These are phyloP conservation scores for Poeciliopsis retropinna DNA, from an alignment of 2,113 vertebrate species.

Conservation along the genomic window DNA sequence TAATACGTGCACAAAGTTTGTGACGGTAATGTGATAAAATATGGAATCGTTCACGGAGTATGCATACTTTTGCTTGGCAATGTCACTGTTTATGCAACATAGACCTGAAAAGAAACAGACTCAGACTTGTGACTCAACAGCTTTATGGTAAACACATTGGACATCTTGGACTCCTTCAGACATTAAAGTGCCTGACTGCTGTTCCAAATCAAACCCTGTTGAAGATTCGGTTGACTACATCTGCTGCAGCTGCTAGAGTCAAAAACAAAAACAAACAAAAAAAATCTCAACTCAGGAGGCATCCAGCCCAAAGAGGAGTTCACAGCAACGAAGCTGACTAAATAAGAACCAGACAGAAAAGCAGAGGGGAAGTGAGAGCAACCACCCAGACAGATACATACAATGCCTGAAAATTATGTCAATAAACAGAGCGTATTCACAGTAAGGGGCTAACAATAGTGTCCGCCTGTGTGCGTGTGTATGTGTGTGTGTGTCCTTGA, in stretches of 20 bases:
- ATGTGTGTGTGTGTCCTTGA: constrained; percentile 22
- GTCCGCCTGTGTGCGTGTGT: constrained; percentile 1
- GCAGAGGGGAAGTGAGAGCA: constrained; percentile 35
- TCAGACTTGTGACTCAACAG: neutral
- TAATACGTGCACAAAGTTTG: neutral
- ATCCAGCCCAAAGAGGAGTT: neutral
- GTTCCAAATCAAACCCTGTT: constrained; percentile 1
- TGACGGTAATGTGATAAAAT: neutral
- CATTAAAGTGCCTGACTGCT: neutral
- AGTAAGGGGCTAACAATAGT: constrained; percentile 64
- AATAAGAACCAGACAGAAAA: constrained; percentile 33
- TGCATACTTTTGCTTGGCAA: too few relatives aligned
- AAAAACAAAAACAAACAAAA: neutral
- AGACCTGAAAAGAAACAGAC: neutral
- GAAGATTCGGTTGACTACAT: neutral
- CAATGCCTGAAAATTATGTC: constrained; percentile 61
- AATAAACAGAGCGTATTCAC: constrained; percentile 64
- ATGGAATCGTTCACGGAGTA: neutral
- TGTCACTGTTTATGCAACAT: neutral
- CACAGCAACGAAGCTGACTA: constrained; percentile 16
- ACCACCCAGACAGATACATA: constrained; percentile 41
- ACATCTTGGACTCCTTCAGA: neutral
- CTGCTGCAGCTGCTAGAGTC: neutral
- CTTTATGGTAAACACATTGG: neutral
- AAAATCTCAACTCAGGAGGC: too few relatives aligned